These are phyloP conservation scores for Tachystola acroxantha DNA, from an alignment of 2,888 invertebrate species.

Conservation along the genomic window DNA sequence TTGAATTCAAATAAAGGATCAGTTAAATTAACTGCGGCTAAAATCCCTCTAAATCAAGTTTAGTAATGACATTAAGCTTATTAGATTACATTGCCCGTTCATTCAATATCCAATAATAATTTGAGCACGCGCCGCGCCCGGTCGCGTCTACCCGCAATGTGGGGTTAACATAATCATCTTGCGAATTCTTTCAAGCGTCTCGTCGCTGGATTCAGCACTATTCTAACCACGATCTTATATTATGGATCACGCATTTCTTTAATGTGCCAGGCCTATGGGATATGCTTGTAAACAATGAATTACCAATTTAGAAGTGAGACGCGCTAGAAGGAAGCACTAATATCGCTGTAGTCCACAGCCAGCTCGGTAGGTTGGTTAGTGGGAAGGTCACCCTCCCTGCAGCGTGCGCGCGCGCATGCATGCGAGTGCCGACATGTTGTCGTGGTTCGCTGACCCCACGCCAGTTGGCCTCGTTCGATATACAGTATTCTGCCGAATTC, in stretches of 20 bases:
- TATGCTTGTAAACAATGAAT: too few species aligned
- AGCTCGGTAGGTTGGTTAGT: conserved; percentile 11
- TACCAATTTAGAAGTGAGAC: too few species aligned
- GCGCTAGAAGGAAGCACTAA: not conserved
- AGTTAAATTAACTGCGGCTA: conserved; percentile 10
- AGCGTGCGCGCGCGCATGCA: conserved; percentile 28
- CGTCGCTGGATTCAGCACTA: too few species aligned
- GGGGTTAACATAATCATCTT: not conserved
- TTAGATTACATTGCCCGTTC: conserved; percentile 15
- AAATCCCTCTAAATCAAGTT: conserved; percentile 16
- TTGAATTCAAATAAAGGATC: not conserved
- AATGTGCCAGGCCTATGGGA: too few species aligned
- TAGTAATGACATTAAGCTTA: conserved; percentile 20
- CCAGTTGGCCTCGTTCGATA: conserved; percentile 32
- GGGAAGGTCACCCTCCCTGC: conserved; percentile 22
- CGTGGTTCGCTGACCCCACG: conserved; percentile 52
- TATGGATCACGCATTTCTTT: too few species aligned
- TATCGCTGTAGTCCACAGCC: not conserved
- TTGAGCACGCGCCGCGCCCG: conserved; percentile 22
- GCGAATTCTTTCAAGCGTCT: not conserved
- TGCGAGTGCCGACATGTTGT: conserved; percentile 40
- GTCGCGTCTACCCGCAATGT: not conserved
- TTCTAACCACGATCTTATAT: too few species aligned
- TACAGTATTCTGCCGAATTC: conserved; percentile 30
- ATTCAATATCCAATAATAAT: conserved; percentile 12